Conservation (phyloP, 2,113 vertebrate species). For the Pholis gunnellus region DNA sequence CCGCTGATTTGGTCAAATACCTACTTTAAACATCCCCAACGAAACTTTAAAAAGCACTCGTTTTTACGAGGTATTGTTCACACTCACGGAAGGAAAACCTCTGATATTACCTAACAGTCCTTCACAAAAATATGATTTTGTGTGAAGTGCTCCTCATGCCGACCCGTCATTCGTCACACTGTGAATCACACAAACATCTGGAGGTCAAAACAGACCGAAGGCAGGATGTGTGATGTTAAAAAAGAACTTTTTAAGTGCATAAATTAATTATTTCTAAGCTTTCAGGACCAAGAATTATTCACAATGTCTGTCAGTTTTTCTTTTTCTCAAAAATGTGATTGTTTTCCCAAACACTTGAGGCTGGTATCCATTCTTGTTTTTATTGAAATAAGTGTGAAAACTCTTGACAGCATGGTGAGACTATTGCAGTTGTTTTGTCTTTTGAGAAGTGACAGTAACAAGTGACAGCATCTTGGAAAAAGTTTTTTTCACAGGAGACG, state of each 20-base stretch:
- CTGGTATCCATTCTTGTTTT: constrained; percentile 11
- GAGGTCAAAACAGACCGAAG: constrained; percentile 30
- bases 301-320: background rate
- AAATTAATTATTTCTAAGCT: constrained; percentile 16
- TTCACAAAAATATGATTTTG: constrained; percentile 55
- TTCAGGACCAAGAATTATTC: background rate
- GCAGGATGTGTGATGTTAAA: background rate
- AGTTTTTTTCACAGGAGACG: constrained; percentile 28
- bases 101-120: constrained; percentile 53
- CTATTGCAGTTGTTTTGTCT: constrained; percentile 37
- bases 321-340: background rate
- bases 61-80: constrained; percentile 24
- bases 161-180: constrained; percentile 53
- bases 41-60: constrained; percentile 12
- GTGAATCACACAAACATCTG: constrained; percentile 48
- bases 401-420: constrained; percentile 6
- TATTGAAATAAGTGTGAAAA: constrained; percentile 29
- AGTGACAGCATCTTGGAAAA: constrained; percentile 57
- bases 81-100: constrained; percentile 24
- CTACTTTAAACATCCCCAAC: constrained; percentile 3
- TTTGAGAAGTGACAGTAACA: constrained; percentile 45
- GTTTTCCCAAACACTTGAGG: background rate
- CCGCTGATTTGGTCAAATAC: background rate
- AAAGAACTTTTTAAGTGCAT: background rate
- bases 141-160: constrained; percentile 51